Conservation (phyloP, 2,113 vertebrate species). For the Chamaea fasciata region DNA sequence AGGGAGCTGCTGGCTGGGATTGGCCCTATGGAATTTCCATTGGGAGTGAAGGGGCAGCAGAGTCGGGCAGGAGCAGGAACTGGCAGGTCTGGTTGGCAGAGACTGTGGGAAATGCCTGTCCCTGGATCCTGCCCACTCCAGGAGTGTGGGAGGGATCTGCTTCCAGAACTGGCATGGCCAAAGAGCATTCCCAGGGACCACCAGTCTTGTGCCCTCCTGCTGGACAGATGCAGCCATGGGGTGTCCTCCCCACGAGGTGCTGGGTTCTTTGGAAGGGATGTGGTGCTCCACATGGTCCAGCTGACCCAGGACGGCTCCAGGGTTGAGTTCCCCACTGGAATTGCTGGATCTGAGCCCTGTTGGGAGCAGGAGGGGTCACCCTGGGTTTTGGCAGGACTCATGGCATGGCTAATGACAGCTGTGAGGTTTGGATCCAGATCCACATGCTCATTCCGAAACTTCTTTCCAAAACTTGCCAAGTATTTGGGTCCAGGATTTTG, state of each 20-base stretch:
- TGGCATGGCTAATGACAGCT: neutral
- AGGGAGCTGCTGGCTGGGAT: neutral
- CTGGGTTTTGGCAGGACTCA: neutral
- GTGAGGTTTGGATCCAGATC: neutral
- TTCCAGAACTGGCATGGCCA: neutral
- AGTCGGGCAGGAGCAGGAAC: fast-evolving
- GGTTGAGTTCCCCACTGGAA: neutral
- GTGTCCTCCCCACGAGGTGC: fast-evolving
- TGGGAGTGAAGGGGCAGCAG: neutral
- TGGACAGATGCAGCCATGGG: neutral
- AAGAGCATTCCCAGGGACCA: neutral
- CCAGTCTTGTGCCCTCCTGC: neutral
- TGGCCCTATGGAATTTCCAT: fast-evolving
- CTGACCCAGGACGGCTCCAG: fast-evolving
- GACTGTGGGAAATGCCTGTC: neutral
- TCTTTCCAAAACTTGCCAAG: neutral
- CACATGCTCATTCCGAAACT: neutral
- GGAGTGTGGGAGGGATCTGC: neutral
- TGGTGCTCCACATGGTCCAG: fast-evolving
- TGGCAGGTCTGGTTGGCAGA: fast-evolving
- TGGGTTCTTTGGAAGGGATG: neutral
- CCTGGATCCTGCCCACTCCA: neutral
- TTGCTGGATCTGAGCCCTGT: neutral
- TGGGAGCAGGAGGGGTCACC: neutral
- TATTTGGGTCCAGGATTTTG: neutral